Evolutionary conservation across 2,113 vertebrate species (phyloP).

Genomic region (Sylvietta virens): DNA sequence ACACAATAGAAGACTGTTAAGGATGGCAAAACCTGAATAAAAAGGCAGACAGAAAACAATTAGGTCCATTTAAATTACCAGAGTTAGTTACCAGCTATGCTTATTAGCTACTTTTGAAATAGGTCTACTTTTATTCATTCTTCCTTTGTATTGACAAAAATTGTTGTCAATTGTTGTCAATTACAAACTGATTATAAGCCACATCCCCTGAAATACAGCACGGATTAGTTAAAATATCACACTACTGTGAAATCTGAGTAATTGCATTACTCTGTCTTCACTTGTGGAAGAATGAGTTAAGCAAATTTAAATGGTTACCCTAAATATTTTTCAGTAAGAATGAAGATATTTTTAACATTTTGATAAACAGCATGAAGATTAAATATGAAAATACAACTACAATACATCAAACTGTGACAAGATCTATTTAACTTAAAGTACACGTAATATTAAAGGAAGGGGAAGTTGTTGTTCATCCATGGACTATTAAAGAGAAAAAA

Average conservation of each 20-base stretch:
- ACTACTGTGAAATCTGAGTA: background rate
- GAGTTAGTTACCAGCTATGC: background rate
- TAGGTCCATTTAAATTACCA: background rate
- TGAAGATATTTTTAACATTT: background rate
- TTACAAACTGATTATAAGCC: background rate
- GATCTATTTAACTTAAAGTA: background rate
- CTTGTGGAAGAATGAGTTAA: background rate
- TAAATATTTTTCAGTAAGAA: background rate
- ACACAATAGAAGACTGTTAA: background rate
- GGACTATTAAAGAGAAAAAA: constrained; percentile 5
- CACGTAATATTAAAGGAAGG: background rate
- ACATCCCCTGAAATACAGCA: background rate
- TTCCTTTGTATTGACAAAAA: background rate
- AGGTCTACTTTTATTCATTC: background rate
- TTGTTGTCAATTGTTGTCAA: background rate
- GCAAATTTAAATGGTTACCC: background rate
- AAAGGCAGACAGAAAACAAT: background rate
- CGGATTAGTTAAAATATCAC: background rate
- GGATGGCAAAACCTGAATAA: background rate
- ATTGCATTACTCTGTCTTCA: background rate
- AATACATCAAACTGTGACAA: background rate
- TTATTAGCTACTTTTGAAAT: background rate
- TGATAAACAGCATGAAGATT: background rate
- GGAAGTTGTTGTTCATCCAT: background rate
- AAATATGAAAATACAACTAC: background rate